Evolutionary conservation across 2,113 vertebrate species (phyloP), one percentile per base, ranked within the genome.

Genomic region (Zosterops lateralis): DNA sequence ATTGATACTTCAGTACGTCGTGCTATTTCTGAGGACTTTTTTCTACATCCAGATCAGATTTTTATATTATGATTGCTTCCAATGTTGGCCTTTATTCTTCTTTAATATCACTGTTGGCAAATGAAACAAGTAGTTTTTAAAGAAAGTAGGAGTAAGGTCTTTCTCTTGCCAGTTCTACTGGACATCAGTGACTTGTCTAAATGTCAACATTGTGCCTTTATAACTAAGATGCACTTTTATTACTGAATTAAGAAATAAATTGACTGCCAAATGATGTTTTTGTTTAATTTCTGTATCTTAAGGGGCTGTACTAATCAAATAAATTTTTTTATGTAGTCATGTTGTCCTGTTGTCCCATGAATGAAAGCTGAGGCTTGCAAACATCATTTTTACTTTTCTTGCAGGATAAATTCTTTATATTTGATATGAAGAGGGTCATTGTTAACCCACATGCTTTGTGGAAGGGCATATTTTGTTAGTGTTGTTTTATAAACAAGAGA

Each of bases 261-360:
- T 57, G 31, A 89, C n/a, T 84, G 38, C 12, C 48, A 87, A 78
- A 51, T 64, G 3, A 34, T 8, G 3, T 42, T 58, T 53, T 40
- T 81, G 8, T 89, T 32, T 80, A 88, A 81, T 53, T 83, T 28
- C 40, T 84, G 2, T 66, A 67, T 58, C 31, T 66, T 74, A 34
- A 90, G 21, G 8, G 62, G 50, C 20, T 77, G 28, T 84, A 81
- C 24, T 68, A 85, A 84, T 44, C 29, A 82, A 95, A 96, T 95
- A 94, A 96, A 96, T 25, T 38, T 68, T 25, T 25, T 79, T 56
- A 74, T 31, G 11, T 45, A n/a, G 29, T 91, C 29, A 10, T 26
- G 14, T 64, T 66, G 38, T 62, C 18, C 2, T 42, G 29, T 82
- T 93, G 34, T 64, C 26, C 92, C 11, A 4, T 65, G 10, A 92